Evolutionary conservation across 2,888 invertebrate species (phyloP), one percentile per base, ranked within the genome.

Genomic region (Aquatica leii): DNA sequence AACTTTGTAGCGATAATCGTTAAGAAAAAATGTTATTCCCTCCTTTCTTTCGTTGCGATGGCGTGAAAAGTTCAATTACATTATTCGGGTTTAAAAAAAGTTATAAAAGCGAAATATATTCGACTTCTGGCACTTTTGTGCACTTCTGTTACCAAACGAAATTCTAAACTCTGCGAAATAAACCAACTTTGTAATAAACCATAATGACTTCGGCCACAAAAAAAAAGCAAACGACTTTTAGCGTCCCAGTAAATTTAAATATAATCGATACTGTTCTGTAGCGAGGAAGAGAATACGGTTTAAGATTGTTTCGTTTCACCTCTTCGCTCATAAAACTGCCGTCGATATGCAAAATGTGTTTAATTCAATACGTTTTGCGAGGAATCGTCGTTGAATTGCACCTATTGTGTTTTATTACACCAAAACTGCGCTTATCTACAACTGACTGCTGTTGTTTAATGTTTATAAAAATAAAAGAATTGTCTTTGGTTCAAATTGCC

Each of bases 331-430:
- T 71, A 72, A 72, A 71, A 70, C 50, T 59, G 52, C 69, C 71
- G 70, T 74, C 73, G 72, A 74, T 74, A 74, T 74, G 73, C 74
- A 72, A 73, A 73, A 73, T 68, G 74, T 69, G 70, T 72, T 74
- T 75, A 75, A 75, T 75, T 75, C 73, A 75, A 75, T 74, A 70
- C 71, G 69, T 64, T 69, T 67, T 63, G 63, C 61, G 67, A 67
- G 68, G 69, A 70, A 69, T 67, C 68, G 67, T 59, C 66, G 65
- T 59, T 37, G 64, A 66, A 68, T 71, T 65, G 70, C 66, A 61
- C 61, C 71, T 66, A 69, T 72, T 71, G 70, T 71, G 69, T 73
- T 73, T 73, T 73, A 72, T 65, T 71, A 69, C 56, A 58, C 43
- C 59, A 58, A 57, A 71, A 71, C 65, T 68, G 62, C 57, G 40